Evolutionary conservation across 1,140 invertebrate species (phyloP).

Genomic region (Drosophila neocordata): DNA sequence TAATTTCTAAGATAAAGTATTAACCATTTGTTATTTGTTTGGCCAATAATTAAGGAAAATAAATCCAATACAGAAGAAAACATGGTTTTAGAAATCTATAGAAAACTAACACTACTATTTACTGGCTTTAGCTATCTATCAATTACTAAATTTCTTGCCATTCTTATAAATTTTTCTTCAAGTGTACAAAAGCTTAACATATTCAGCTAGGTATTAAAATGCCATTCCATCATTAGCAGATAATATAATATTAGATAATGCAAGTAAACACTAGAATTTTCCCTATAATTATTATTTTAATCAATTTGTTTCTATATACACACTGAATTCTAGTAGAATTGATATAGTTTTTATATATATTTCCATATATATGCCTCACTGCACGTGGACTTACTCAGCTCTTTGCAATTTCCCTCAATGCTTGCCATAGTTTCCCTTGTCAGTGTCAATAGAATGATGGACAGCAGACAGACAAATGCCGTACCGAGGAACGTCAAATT

Average conservation of each 20-base stretch:
- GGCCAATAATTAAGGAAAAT: too few relatives aligned
- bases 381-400: slow-evolving; percentile 58
- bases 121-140: too few relatives aligned
- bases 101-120: too few relatives aligned
- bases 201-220: background rate
- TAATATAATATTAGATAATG: background rate
- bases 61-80: too few relatives aligned
- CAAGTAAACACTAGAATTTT: background rate
- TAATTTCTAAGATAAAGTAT: too few relatives aligned
- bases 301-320: background rate
- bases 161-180: background rate
- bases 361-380: background rate
- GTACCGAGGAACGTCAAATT: slow-evolving; percentile 60
- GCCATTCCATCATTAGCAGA: background rate
- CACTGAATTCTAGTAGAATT: background rate
- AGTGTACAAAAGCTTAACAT: background rate
- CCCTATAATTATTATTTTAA: background rate
- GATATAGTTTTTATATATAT: too few relatives aligned
- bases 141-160: too few relatives aligned
- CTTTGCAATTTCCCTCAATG: slow-evolving; percentile 54
- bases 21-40: too few relatives aligned
- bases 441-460: slow-evolving; percentile 71
- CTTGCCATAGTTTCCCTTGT: slow-evolving; percentile 39
- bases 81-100: too few relatives aligned
- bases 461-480: slow-evolving; percentile 63